Evolutionary conservation across 2,888 invertebrate genomes (phyloP).

Genomic region (Leptinotarsa tumamoca): DNA sequence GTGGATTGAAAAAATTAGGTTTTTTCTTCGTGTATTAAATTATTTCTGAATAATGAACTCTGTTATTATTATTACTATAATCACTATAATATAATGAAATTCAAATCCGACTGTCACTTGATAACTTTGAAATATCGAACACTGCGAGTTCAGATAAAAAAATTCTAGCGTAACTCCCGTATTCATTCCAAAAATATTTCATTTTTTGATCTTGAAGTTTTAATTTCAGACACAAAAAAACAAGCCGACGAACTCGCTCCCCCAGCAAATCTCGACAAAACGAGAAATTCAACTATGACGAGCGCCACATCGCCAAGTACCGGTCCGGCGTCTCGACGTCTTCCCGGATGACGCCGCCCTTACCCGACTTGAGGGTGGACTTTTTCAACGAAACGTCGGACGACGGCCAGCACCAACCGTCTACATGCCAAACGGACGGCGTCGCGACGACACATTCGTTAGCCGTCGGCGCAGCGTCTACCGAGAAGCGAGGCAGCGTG

Average conservation of each 20-base stretch:
- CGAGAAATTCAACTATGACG: constrained; percentile 65
- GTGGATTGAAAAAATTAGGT: too few species aligned
- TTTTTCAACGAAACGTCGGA: constrained; percentile 70
- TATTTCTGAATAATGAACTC: too few species aligned
- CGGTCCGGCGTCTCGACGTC: constrained; percentile 46
- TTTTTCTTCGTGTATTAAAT: too few species aligned
- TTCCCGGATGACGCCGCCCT: constrained; percentile 70
- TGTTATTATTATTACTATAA: too few species aligned
- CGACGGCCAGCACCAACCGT: constrained; percentile 42
- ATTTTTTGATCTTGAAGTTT: background rate
- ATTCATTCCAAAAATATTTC: background rate
- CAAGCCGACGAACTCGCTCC: constrained; percentile 60
- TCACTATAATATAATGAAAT: too few species aligned
- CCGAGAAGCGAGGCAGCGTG: constrained; percentile 65
- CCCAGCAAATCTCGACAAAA: constrained; percentile 55
- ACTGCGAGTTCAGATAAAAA: too few species aligned
- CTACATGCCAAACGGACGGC: constrained; percentile 44
- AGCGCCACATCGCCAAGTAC: constrained; percentile 63
- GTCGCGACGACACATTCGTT: constrained; percentile 47
- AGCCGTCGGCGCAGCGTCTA: constrained; percentile 45
- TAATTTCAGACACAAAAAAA: constrained; percentile 58
- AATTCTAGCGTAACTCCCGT: too few species aligned
- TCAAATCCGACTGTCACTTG: too few species aligned
- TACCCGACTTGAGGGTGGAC: constrained; percentile 74
- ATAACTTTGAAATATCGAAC: too few species aligned